A percentile compares a stretch with the other conserved stretches of the same genome.
Evolutionary conservation across 2,888 invertebrate genomes (phyloP).

Genomic region (Copidosoma aretas): DNA sequence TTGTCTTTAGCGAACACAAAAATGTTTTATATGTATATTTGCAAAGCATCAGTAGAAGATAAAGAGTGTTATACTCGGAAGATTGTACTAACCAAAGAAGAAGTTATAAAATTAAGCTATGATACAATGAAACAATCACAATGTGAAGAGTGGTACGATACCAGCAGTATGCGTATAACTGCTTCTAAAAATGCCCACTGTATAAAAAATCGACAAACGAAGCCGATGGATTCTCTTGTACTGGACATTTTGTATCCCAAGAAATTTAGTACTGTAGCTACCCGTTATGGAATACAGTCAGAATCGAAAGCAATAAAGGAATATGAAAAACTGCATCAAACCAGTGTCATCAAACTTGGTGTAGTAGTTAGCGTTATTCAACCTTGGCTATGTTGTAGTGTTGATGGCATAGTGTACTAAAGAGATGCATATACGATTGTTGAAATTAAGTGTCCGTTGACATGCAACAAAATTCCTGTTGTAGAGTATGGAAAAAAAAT

Average conservation of each 20-base stretch:
- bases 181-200: conserved; percentile 17
- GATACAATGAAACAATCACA: conserved; percentile 2
- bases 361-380: conserved; percentile 32
- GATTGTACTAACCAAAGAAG: background rate
- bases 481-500: background rate
- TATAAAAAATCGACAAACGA: conserved; percentile 33
- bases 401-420: background rate
- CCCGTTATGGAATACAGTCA: too few species aligned
- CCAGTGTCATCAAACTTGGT: conserved; percentile 30
- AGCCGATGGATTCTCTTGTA: conserved; percentile 27
- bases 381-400: conserved; percentile 40
- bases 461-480: background rate
- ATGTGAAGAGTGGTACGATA: conserved; percentile 1
- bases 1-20: background rate
- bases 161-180: conserved; percentile 1
- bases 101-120: background rate
- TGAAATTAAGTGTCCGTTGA: background rate
- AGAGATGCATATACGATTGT: background rate
- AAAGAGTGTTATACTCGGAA: background rate
- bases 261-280: background rate
- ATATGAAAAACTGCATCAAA: conserved; percentile 26
- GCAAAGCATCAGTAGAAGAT: background rate
- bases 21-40: background rate
- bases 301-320: too few species aligned
- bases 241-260: conserved; percentile 28